A percentile compares a stretch with the other conserved stretches of the same genome.
Conservation (phyloP, 2,797 vertebrate genomes). For the Rhodeus uyekii region DNA sequence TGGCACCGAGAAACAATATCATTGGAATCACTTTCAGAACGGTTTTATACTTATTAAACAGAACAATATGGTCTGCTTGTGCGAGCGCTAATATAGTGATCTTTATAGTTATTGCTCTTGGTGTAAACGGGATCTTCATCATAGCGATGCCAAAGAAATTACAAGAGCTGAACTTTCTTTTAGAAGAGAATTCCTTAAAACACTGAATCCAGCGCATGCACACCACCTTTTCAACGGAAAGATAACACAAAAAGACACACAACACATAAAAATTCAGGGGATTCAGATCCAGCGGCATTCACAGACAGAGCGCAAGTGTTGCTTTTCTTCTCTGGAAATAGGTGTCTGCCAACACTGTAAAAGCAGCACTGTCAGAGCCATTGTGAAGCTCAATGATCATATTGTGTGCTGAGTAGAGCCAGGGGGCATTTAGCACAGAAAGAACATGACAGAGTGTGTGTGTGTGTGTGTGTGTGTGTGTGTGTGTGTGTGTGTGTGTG, state of each 20-base stretch:
- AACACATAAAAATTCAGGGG: not conserved
- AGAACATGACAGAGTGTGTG: conserved; percentile 37
- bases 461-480: conserved; percentile 41
- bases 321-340: conserved; percentile 48
- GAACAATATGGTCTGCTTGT: too few species aligned
- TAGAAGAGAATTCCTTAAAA: not conserved
- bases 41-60: too few species aligned
- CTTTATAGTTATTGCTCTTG: not conserved
- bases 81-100: not conserved
- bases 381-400: conserved; percentile 53
- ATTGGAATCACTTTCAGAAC: too few species aligned
- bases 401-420: conserved; percentile 53
- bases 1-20: too few species aligned
- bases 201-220: not conserved
- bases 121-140: not conserved
- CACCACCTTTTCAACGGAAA: not conserved
- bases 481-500: conserved; percentile 30
- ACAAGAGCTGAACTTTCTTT: not conserved
- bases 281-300: conserved; percentile 23
- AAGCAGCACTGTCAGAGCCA: conserved; percentile 53
- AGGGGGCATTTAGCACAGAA: conserved; percentile 49
- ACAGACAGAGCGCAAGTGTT: conserved; percentile 24
- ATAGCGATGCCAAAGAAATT: not conserved
- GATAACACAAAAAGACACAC: not conserved
- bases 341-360: conserved; percentile 46